Percentiles rank a stretch among this genome's conserved stretches.
These are phyloP conservation scores for Micrastur ruficollis DNA, from an alignment of 2,797 vertebrate species.

Conservation along the genomic window DNA sequence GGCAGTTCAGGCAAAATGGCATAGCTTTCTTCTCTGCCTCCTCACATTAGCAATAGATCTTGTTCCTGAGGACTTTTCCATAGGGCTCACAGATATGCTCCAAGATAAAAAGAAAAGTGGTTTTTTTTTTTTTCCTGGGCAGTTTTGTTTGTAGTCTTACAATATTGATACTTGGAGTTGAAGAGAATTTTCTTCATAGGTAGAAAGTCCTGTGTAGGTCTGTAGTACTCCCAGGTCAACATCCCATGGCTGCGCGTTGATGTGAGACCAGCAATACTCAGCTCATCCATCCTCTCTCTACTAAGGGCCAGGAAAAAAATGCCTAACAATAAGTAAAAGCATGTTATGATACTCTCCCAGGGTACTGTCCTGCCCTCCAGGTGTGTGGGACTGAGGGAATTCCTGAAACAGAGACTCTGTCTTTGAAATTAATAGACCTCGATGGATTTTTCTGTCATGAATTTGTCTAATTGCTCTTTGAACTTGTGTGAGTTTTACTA, in stretches of 20 bases:
- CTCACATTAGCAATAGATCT: background rate
- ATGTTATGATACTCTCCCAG: background rate
- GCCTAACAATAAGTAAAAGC: background rate
- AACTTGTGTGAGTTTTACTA: background rate
- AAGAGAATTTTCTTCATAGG: background rate
- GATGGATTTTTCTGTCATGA: background rate
- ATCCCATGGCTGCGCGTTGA: accelerated
- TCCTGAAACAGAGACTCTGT: background rate
- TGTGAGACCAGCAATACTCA: background rate
- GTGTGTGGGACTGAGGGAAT: background rate
- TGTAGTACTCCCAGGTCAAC: background rate
- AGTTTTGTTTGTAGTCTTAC: background rate
- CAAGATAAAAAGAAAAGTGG: background rate
- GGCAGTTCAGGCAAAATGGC: background rate
- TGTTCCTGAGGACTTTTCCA: background rate
- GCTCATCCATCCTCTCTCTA: background rate
- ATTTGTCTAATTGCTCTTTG: background rate
- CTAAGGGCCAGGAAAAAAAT: background rate
- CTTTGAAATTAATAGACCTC: background rate
- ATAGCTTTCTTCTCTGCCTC: background rate
- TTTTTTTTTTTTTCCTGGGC: background rate
- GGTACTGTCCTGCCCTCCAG: background rate
- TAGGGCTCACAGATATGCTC: background rate
- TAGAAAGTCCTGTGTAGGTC: background rate
- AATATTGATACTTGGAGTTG: background rate